A percentile compares a stretch with the other conserved stretches of the same genome.
phyloP scores from a whole-genome alignment of 1,140 invertebrate genomes.

The Coptotermes formosanus region DNA sequence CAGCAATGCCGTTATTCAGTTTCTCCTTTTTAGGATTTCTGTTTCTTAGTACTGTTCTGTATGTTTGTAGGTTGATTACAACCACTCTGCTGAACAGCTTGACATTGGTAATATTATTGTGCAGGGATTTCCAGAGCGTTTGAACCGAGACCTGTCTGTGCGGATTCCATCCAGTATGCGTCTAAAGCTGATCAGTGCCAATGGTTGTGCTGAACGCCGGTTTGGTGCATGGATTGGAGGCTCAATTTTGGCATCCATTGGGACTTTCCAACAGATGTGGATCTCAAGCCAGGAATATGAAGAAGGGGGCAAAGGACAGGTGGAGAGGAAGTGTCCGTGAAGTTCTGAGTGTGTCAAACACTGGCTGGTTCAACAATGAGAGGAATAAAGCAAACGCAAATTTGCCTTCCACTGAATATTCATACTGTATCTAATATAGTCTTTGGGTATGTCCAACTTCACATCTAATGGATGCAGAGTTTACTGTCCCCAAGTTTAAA shows the following conservation, averaged over 20 bases:
- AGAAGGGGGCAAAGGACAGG: constrained; percentile 86
- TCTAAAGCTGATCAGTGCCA: constrained; percentile 82
- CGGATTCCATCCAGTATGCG: constrained; percentile 87
- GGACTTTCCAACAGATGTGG: constrained; percentile 98
- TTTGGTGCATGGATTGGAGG: constrained; percentile 97
- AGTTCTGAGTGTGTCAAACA: not conserved
- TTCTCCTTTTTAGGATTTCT: constrained; percentile 59
- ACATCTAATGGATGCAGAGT: too few relatives aligned
- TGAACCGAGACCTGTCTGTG: constrained; percentile 84
- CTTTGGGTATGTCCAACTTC: too few relatives aligned
- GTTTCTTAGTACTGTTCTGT: constrained; percentile 27
- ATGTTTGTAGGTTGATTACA: not conserved
- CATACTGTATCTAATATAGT: too few relatives aligned
- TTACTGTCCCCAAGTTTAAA: too few relatives aligned
- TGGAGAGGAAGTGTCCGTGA: constrained; percentile 90
- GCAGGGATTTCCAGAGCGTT: constrained; percentile 79
- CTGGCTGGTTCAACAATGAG: too few relatives aligned
- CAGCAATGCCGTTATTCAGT: too few relatives aligned
- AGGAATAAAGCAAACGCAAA: too few relatives aligned
- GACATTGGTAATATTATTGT: constrained; percentile 65
- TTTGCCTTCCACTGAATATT: too few relatives aligned
- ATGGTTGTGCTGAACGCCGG: constrained; percentile 77
- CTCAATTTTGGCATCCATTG: constrained; percentile 91
- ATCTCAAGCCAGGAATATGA: constrained; percentile 96
- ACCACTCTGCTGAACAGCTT: constrained; percentile 57